These are phyloP conservation scores for Alviniconcha marisindica DNA, from an alignment of 1,140 invertebrate genomes.

Conservation along the genomic window DNA sequence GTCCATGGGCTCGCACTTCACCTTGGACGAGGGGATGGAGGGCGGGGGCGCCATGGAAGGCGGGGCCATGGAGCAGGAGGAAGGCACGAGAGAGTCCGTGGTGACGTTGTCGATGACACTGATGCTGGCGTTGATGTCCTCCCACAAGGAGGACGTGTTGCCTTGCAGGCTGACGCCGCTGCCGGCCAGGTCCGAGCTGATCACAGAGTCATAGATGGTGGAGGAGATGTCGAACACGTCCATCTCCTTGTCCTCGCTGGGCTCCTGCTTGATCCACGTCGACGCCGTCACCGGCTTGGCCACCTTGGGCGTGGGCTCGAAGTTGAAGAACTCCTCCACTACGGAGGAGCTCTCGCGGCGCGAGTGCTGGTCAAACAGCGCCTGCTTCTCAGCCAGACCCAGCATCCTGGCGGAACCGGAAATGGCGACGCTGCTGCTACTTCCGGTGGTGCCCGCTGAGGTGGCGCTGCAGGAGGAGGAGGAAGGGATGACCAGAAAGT, in stretches of 20 bases:
- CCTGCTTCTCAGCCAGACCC: conserved; percentile 42
- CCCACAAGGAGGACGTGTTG: conserved; percentile 66
- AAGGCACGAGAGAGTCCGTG: conserved; percentile 30
- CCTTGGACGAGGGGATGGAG: conserved; percentile 9
- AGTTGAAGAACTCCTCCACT: conserved; percentile 83
- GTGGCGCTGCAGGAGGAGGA: too few relatives aligned
- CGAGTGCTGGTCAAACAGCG: conserved; percentile 66
- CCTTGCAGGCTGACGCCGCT: neutral
- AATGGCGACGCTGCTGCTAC: conserved; percentile 32
- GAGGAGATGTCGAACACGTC: conserved; percentile 64
- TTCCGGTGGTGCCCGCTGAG: neutral
- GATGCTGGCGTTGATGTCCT: conserved; percentile 69
- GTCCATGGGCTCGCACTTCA: conserved; percentile 67
- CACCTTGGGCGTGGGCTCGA: neutral
- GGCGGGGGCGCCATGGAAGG: neutral
- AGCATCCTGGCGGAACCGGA: conserved; percentile 37
- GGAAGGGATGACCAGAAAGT: too few relatives aligned
- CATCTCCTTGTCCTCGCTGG: conserved; percentile 37
- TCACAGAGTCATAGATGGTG: conserved; percentile 52
- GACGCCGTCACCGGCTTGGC: neutral
- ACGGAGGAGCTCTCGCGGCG: conserved; percentile 80
- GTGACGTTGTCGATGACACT: conserved; percentile 60
- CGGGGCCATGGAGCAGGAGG: neutral
- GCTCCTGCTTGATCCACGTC: conserved; percentile 51
- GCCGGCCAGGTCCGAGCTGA: conserved; percentile 10